phyloP scores from a whole-genome alignment of 2,113 vertebrate species.

The Archilochus colubris region DNA sequence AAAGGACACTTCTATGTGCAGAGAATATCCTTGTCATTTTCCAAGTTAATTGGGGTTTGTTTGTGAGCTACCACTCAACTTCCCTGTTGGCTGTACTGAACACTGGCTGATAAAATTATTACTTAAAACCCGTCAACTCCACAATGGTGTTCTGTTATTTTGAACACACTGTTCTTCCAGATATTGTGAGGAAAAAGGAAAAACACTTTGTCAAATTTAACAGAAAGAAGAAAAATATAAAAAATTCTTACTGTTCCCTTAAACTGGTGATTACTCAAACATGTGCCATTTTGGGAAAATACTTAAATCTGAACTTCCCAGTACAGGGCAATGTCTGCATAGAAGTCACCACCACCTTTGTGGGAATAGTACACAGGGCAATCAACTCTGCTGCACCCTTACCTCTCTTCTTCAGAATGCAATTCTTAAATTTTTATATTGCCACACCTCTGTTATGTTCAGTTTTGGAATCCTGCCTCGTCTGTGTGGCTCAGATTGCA shows the following conservation, averaged over 20 bases:
- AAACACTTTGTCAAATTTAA: background rate
- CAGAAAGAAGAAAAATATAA: background rate
- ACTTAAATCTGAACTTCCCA: background rate
- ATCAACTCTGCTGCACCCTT: background rate
- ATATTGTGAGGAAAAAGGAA: background rate
- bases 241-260: background rate
- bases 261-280: background rate
- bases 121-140: background rate
- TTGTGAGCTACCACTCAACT: background rate
- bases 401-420: background rate
- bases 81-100: background rate
- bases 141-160: background rate
- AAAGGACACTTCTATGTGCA: background rate
- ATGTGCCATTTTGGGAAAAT: background rate
- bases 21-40: background rate
- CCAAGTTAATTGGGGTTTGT: background rate
- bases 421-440: background rate
- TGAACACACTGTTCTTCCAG: background rate
- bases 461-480: background rate
- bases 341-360: background rate
- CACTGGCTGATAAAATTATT: background rate
- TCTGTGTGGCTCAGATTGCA: background rate
- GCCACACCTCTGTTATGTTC: constrained; percentile 22
- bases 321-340: fast-evolving
- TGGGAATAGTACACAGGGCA: background rate